Base-by-base conservation (phyloP, 2,113 vertebrate genomes). In the Pelobates fuscus region DNA sequence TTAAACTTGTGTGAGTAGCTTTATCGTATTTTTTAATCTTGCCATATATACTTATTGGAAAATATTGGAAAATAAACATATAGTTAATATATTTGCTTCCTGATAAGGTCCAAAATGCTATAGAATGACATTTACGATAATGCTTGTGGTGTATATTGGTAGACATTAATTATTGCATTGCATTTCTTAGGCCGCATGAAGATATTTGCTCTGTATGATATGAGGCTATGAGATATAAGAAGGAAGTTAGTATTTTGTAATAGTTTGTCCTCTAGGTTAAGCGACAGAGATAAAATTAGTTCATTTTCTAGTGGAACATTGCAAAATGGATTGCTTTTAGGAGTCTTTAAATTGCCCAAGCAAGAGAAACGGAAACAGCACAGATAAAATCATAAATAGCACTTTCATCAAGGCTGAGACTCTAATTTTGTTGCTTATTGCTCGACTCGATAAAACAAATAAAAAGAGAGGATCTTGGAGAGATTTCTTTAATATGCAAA, bases 361-460 rank as follows among this genome's bases (percentile, higher is more conserved):
- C 29, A 81, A 17, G 2, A 17, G 3, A 14, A 78, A 80, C 77
- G 77, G 79, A 72, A 68, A 3, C 6, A 80, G 72, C 2, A 41
- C 79, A 79, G 81, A 89, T 89, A 86, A 87, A 86, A 88, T 89
- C 85, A 85, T 84, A 84, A 87, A 85, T 84, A 57, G 78, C 82
- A 88, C 89, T 82, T 82, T 82, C 81, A 82, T 86, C 83, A 82
- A 67, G 80, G 64, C 83, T 81, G 81, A 83, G 87, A 86, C 75
- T 85, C 85, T 91, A 88, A 90, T 90, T 91, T 91, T 89, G 84
- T 87, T 90, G 82, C 81, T 89, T 91, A 89, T 86, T 93, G 84
- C 90, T 88, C 86, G 82, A 87, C 82, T 88, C 89, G 86, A 86
- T 91, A 91, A 92, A 91, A 91, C 87, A 93, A 93, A 91, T 89